A percentile compares a stretch with the other conserved stretches of the same genome.
These are phyloP conservation scores for Drosophila nr. perissopoda DNA, from an alignment of 2,888 invertebrate genomes.

Conservation along the genomic window DNA sequence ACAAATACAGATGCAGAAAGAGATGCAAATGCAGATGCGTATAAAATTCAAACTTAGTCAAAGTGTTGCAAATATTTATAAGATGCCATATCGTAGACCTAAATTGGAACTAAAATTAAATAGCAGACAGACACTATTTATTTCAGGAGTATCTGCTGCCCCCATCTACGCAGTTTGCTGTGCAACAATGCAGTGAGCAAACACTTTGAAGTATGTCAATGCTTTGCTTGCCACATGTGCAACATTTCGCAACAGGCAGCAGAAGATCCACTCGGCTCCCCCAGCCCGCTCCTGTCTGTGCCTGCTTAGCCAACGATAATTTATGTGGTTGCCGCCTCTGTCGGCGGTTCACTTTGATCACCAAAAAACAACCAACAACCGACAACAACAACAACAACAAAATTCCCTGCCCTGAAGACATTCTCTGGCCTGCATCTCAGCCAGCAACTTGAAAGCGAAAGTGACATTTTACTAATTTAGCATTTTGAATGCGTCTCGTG, in stretches of 20 bases:
- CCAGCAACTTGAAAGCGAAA: constrained; percentile 72
- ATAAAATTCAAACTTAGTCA: constrained; percentile 32
- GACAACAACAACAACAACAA: constrained; percentile 42
- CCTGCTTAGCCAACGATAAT: constrained; percentile 76
- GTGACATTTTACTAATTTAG: constrained; percentile 80
- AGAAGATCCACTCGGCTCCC: constrained; percentile 4
- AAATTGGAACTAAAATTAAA: constrained; percentile 40
- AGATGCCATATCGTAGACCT: constrained; percentile 48
- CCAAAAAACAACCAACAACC: constrained; percentile 32
- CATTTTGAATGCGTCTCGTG: constrained; percentile 73
- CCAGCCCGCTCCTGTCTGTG: constrained; percentile 61
- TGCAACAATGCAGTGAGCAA: constrained; percentile 46
- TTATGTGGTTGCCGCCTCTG: constrained; percentile 70
- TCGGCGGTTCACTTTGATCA: constrained; percentile 65
- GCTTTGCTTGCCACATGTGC: constrained; percentile 75
- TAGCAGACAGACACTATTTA: constrained; percentile 29
- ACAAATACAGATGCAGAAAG: constrained; percentile 1
- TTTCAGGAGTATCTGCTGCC: constrained; percentile 12
- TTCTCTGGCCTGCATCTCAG: constrained; percentile 22
- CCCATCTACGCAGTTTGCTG: not conserved
- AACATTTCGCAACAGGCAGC: constrained; percentile 61
- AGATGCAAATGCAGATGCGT: constrained; percentile 14
- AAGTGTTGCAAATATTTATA: constrained; percentile 54
- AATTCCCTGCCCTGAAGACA: constrained; percentile 21
- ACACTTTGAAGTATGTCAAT: constrained; percentile 78